phyloP scores from a whole-genome alignment of 2,888 invertebrate species.

The Octonoba sinensis region DNA sequence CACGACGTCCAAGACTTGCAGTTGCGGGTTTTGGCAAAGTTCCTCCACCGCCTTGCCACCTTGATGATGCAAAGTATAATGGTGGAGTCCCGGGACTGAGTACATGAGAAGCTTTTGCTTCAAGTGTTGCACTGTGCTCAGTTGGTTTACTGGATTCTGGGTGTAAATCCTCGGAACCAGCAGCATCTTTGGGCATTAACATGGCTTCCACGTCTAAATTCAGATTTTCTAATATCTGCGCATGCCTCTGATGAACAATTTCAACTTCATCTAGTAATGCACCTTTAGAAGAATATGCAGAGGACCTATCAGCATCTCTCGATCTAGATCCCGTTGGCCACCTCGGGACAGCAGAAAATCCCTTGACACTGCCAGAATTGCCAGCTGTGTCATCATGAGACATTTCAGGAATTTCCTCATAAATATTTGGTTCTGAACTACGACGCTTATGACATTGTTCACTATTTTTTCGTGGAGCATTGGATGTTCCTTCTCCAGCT shows the following conservation, averaged over 20 bases:
- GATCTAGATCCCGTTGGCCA: slow-evolving; percentile 36
- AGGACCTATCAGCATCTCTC: slow-evolving; percentile 40
- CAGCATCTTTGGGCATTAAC: slow-evolving; percentile 80
- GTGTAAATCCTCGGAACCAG: slow-evolving; percentile 53
- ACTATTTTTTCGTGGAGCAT: slow-evolving; percentile 25
- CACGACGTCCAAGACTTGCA: slow-evolving; percentile 46
- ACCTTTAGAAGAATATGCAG: slow-evolving; percentile 47
- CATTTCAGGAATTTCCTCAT: slow-evolving; percentile 65
- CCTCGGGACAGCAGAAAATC: slow-evolving; percentile 42
- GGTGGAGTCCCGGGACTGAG: slow-evolving; percentile 59
- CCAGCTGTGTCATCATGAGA: slow-evolving; percentile 51
- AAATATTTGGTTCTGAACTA: slow-evolving; percentile 66
- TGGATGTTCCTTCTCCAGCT: slow-evolving; percentile 33
- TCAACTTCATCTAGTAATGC: slow-evolving; percentile 61
- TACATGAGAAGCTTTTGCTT: slow-evolving; percentile 52
- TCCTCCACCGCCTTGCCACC: slow-evolving; percentile 54
- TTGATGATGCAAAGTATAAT: slow-evolving; percentile 52
- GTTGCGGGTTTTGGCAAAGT: slow-evolving; percentile 53
- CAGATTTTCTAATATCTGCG: slow-evolving; percentile 85
- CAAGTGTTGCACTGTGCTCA: slow-evolving; percentile 38
- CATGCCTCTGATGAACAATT: slow-evolving; percentile 85
- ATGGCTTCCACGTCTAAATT: slow-evolving; percentile 90
- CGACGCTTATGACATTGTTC: slow-evolving; percentile 59
- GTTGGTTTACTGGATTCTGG: slow-evolving; percentile 30
- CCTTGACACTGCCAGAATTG: slow-evolving; percentile 62